Base-by-base conservation (phyloP, 1,140 invertebrate genomes). In the Brachionus asplanchnoidis region DNA sequence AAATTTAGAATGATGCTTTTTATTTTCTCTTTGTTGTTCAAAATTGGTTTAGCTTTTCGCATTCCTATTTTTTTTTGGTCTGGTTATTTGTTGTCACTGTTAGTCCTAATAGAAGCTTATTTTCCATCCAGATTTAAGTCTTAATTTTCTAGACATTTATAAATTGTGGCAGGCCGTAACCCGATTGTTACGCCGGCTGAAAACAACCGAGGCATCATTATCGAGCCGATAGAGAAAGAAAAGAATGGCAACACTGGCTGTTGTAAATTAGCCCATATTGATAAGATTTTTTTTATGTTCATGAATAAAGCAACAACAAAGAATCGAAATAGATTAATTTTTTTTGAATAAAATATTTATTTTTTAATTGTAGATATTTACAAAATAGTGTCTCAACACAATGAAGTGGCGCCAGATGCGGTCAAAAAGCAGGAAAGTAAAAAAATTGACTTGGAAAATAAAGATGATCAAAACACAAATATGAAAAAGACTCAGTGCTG, bases 361-460 rank as follows among this genome's bases (percentile, higher is more conserved):
- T 50, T 77, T 77, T 77, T 77, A 20, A 9, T 50, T 77, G 40
- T 26, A 82, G 79, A 82, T 82, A 82, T 82, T 44, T 82, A 82
- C 53, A 82, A 82, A 68, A 82, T 82, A 65, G 79, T 82, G 20
- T 82, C 79, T 44, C 79, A 82, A 14, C 79, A 82, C 28, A 82
- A 82, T 36, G 79, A 82, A 65, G 79, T 82, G 9, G 32, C 53
- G 32, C 36, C 53, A 42, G 40, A 82, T 82, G 23, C n/a, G 17
- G 20, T 53, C 32, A 82, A 82, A 68, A 82, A 82, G 28, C 28
- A 68, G 17, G 79, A 65, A 6, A 32, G 9, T 46, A 40, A 44
- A 82, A 65, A 42, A 36, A 82, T 82, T 65, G 79, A 65, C 14
- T 60, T 60, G 20, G 65, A 36, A 12, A 60, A 28, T n/a, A 60